A percentile compares a stretch with the other conserved stretches of the same genome.
Conservation (phyloP, 2,888 invertebrate genomes). For the Plagiodera versicolora region DNA sequence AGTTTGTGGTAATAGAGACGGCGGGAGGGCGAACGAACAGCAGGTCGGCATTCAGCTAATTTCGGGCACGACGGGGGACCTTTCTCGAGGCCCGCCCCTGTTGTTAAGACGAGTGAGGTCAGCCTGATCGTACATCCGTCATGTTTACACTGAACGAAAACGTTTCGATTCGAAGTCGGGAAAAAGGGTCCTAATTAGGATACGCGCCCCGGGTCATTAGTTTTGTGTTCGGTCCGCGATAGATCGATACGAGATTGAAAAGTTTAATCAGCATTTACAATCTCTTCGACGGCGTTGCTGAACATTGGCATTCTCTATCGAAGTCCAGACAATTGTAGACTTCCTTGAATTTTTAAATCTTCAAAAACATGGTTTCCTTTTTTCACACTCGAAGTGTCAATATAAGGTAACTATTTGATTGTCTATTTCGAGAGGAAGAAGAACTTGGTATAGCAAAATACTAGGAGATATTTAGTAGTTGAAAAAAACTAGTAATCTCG, state of each 20-base stretch:
- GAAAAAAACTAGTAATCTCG: too few relatives aligned
- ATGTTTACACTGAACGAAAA: slow-evolving; percentile 42
- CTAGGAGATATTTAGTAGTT: too few relatives aligned
- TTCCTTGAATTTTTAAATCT: too few relatives aligned
- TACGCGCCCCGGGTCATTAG: slow-evolving; percentile 23
- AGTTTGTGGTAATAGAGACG: slow-evolving; percentile 52
- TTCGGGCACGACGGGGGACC: slow-evolving; percentile 46
- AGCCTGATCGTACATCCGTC: slow-evolving; percentile 42
- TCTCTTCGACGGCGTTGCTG: too few relatives aligned
- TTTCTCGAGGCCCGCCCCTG: slow-evolving; percentile 43
- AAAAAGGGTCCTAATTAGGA: slow-evolving; percentile 27
- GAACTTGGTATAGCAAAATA: too few relatives aligned
- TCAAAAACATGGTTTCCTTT: too few relatives aligned
- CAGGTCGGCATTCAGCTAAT: slow-evolving; percentile 51
- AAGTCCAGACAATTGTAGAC: too few relatives aligned
- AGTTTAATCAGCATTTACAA: too few relatives aligned
- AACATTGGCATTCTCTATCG: too few relatives aligned
- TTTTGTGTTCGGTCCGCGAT: slow-evolving; percentile 20
- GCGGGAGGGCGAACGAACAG: slow-evolving; percentile 42
- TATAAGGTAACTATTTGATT: too few relatives aligned
- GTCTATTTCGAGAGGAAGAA: too few relatives aligned
- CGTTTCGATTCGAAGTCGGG: slow-evolving; percentile 30
- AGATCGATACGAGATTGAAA: neutral
- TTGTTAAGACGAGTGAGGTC: slow-evolving; percentile 42
- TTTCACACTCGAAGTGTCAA: too few relatives aligned